These are phyloP conservation scores for Acanthosepion esculentum DNA, from an alignment of 2,888 invertebrate species.

Conservation along the genomic window DNA sequence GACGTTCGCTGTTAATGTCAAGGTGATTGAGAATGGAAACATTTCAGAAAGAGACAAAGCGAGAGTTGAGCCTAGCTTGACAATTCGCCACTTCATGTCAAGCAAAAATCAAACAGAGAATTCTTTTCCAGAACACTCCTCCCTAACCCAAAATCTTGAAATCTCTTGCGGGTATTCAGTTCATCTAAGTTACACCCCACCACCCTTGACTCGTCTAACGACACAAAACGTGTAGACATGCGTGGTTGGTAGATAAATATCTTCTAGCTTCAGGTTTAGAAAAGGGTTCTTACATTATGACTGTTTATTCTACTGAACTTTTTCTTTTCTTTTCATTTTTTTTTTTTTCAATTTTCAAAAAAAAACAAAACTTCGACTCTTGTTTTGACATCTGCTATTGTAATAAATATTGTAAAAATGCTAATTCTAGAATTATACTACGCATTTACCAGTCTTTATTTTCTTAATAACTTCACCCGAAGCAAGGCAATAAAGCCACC, in stretches of 20 bases:
- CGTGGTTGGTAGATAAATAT: not conserved
- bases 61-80: not conserved
- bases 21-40: not conserved
- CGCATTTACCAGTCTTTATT: too few relatives aligned
- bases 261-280: not conserved
- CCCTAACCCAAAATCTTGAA: not conserved
- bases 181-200: not conserved
- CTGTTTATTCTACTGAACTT: too few relatives aligned
- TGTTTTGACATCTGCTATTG: too few relatives aligned
- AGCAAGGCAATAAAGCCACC: too few relatives aligned
- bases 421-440: too few relatives aligned
- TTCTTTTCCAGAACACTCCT: not conserved
- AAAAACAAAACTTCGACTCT: too few relatives aligned
- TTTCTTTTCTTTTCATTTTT: too few relatives aligned
- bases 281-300: not conserved
- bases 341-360: too few relatives aligned
- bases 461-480: too few relatives aligned
- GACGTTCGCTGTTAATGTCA: not conserved
- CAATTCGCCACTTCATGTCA: not conserved
- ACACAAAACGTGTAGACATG: not conserved
- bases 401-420: too few relatives aligned
- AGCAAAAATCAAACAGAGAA: not conserved
- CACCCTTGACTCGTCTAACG: not conserved
- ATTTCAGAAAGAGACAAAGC: not conserved
- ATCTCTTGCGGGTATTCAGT: not conserved